Evolutionary conservation across 2,797 vertebrate species (phyloP).

Genomic region (Eulemur coronatus): DNA sequence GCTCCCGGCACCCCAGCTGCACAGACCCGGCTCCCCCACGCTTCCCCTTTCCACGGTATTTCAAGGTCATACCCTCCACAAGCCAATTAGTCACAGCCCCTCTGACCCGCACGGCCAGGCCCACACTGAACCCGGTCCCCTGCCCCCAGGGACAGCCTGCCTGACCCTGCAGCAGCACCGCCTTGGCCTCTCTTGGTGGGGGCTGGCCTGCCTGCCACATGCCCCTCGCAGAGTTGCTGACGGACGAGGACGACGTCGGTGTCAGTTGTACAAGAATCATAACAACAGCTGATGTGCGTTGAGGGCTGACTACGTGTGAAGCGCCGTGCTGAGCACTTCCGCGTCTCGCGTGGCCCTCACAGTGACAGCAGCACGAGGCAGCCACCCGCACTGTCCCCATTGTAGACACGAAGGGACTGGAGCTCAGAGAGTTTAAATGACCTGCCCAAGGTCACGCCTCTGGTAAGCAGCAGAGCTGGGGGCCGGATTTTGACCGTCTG

Average conservation of each 20-base stretch:
- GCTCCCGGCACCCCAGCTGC: neutral
- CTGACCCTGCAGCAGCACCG: rapidly evolving
- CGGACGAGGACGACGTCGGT: neutral
- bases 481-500: no score
- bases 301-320: neutral
- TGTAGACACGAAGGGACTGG: neutral
- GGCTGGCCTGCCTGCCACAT: neutral
- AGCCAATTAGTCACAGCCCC: neutral
- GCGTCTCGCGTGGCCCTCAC: neutral
- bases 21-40: no score
- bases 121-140: neutral
- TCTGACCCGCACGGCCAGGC: neutral
- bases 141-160: neutral
- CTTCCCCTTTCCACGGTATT: neutral
- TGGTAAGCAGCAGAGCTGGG: neutral
- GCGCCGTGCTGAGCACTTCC: neutral
- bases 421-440: neutral
- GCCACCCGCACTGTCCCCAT: neutral
- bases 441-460: neutral
- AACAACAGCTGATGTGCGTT: neutral
- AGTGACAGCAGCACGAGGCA: neutral
- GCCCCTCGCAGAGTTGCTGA: neutral
- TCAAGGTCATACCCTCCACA: neutral
- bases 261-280: neutral
- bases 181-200: neutral